Evolutionary conservation across 2,113 vertebrate species (phyloP), one percentile per base, ranked within the genome.

Genomic region (Tetrao urogallus): DNA sequence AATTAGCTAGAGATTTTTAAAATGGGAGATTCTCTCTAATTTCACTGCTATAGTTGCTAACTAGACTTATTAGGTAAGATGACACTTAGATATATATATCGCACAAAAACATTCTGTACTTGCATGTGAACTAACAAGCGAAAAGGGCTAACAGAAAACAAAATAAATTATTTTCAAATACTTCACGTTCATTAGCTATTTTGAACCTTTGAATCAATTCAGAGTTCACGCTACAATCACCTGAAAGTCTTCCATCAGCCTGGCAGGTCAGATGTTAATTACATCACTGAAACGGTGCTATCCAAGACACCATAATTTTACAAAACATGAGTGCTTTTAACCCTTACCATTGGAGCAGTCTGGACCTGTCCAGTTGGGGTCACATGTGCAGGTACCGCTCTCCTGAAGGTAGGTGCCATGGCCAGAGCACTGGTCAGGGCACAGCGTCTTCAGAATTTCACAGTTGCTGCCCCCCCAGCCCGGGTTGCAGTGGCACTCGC

Each of bases 291-390:
- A 82, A 71, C 6, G 57, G 40, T 61, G 50, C 69, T 72, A 8
- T 45, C 86, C 30, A 40, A 82, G 36, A 65, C 0, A 8, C 20
- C 60, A 45, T 5, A 3, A 24, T 86, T 86, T 93, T 42, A 83
- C 11, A 34, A 50, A 81, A 82, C 4, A 15, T 1, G 6, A 72
- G 21, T 28, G 38, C n/a, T 73, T 83, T 79, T 47, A 87, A 50
- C 32, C 17, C 98, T 98, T 92, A 99, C 99, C 99, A 76, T 98
- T 98, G 65, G 99, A 99, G 94, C 99, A 99, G 96, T 99, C 99
- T 20, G 98, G 97, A 38, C 99, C 99, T 3, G 98, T 99, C 99
- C 99, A 99, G 85, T 98, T 99, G 85, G 98, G 97, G 80, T 99
- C 99, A 1, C 99, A 99, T 25, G 98, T 97, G 88, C 99, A 99